Conservation (phyloP, 2,113 vertebrate species). For the Oryzias javanicus region DNA sequence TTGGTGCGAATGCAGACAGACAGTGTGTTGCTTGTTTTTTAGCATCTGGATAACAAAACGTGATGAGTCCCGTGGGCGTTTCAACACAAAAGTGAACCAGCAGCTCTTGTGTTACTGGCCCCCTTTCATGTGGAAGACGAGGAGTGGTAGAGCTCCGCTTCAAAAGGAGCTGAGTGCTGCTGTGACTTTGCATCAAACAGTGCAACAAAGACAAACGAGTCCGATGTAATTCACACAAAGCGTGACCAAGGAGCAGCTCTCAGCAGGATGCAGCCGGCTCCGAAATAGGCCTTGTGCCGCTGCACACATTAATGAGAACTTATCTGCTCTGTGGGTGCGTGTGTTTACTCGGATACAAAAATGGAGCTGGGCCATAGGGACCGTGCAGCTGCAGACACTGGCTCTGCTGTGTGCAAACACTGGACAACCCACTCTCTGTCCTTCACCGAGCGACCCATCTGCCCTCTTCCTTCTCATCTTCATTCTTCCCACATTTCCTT, state of each 20-base stretch:
- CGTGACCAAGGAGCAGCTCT: slow-evolving; percentile 38
- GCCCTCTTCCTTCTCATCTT: slow-evolving; percentile 27
- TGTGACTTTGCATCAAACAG: slow-evolving; percentile 26
- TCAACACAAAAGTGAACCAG: too few species aligned
- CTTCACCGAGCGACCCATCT: slow-evolving; percentile 27
- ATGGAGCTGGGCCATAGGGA: slow-evolving; percentile 42
- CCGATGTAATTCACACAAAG: slow-evolving; percentile 4
- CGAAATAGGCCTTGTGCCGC: slow-evolving; percentile 35
- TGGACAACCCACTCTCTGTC: slow-evolving; percentile 60
- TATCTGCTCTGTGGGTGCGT: slow-evolving; percentile 3
- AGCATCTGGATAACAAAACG: too few species aligned
- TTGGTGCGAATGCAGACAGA: too few species aligned
- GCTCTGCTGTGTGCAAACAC: slow-evolving; percentile 50
- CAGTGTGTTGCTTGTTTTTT: too few species aligned
- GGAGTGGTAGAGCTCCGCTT: slow-evolving; percentile 23
- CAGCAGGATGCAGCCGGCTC: slow-evolving; percentile 36
- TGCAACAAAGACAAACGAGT: slow-evolving; percentile 29
- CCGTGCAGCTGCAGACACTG: slow-evolving; percentile 69
- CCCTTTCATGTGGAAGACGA: too few species aligned
- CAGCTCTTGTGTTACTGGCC: too few species aligned
- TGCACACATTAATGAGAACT: slow-evolving; percentile 49
- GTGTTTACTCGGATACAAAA: slow-evolving; percentile 14
- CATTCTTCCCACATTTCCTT: slow-evolving; percentile 12
- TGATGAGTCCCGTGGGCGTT: too few species aligned
- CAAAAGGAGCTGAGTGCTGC: slow-evolving; percentile 19